phyloP scores from a whole-genome alignment of 2,113 vertebrate species.

The Pungitius pungitius region DNA sequence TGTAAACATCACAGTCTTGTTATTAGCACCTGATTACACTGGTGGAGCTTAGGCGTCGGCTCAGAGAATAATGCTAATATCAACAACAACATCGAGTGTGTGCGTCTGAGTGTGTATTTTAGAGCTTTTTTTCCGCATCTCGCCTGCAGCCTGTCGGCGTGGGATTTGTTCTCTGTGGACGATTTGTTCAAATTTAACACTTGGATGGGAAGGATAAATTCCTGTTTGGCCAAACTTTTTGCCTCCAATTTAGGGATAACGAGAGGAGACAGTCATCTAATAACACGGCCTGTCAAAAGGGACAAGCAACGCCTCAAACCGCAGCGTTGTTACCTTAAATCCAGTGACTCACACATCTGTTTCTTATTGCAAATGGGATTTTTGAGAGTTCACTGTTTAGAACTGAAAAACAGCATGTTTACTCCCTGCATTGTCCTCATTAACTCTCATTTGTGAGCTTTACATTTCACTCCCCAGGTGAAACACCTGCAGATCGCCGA shows the following conservation, averaged over 20 bases:
- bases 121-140: conserved; percentile 7
- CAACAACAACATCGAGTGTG: conserved; percentile 43
- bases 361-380: conserved; percentile 11
- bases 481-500: neutral
- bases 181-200: conserved; percentile 66
- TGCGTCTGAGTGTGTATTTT: neutral
- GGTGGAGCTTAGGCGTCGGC: conserved; percentile 54
- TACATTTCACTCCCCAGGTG: neutral
- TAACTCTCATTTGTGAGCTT: conserved; percentile 24
- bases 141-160: conserved; percentile 25
- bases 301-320: conserved; percentile 6
- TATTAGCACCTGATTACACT: conserved; percentile 75
- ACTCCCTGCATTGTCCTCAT: neutral
- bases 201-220: conserved; percentile 51
- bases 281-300: conserved; percentile 31
- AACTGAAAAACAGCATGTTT: conserved; percentile 7
- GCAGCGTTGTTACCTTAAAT: conserved; percentile 16
- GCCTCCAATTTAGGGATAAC: conserved; percentile 40
- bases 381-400: neutral
- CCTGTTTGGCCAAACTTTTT: conserved; percentile 17
- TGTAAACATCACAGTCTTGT: conserved; percentile 73
- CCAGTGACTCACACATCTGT: neutral
- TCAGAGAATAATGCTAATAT: conserved; percentile 60
- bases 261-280: conserved; percentile 15
- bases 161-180: conserved; percentile 56